These are phyloP conservation scores for Iphiclides podalirius DNA, from an alignment of 2,888 invertebrate species.

Conservation along the genomic window DNA sequence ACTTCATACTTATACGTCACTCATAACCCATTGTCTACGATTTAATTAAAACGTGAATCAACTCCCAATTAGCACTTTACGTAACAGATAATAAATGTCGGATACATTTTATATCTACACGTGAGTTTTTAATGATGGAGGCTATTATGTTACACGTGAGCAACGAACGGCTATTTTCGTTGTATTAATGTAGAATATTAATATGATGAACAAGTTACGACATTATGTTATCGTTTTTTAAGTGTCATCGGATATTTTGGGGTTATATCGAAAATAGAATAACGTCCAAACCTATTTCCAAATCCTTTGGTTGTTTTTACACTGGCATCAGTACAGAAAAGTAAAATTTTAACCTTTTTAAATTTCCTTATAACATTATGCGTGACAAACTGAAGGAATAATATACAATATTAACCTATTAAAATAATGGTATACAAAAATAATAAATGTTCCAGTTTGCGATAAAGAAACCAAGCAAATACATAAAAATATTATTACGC, in stretches of 20 bases:
- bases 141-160: conserved; percentile 19
- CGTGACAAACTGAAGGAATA: too few species aligned
- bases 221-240: conserved; percentile 8
- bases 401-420: too few species aligned
- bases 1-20: too few species aligned
- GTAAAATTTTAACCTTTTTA: too few species aligned
- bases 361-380: too few species aligned
- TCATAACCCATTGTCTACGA: not conserved
- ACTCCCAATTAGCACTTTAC: conserved; percentile 15
- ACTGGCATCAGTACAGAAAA: too few species aligned
- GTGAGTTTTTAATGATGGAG: conserved; percentile 7
- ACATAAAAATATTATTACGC: conserved; percentile 14
- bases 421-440: too few species aligned
- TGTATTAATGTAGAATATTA: conserved; percentile 6
- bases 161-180: conserved; percentile 8
- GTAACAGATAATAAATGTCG: conserved; percentile 15
- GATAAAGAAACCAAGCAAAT: too few species aligned
- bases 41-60: conserved; percentile 17
- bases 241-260: not conserved
- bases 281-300: too few species aligned
- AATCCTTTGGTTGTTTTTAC: too few species aligned
- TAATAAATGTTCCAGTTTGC: too few species aligned
- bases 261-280: too few species aligned
- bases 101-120: conserved; percentile 5
- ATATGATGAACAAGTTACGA: conserved; percentile 13